Conservation (phyloP, 2,888 invertebrate genomes). For the Pegoplata infirma region DNA sequence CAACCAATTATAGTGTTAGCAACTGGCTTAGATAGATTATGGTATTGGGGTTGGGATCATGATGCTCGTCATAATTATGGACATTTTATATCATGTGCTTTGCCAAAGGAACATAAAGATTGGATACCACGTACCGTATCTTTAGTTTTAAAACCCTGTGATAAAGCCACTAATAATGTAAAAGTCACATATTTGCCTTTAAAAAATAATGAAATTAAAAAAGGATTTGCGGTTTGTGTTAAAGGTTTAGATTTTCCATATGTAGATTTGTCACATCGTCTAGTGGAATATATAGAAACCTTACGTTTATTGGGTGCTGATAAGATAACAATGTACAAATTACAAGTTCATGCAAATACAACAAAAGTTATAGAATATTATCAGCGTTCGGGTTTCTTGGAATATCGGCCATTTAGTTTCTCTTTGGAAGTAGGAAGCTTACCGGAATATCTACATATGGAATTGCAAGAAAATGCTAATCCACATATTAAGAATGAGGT, state of each 20-base stretch:
- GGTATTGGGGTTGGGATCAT: conserved; percentile 94
- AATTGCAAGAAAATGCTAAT: conserved; percentile 90
- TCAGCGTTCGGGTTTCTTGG: conserved; percentile 80
- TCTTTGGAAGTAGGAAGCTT: conserved; percentile 92
- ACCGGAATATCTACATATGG: conserved; percentile 91
- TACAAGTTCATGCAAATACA: too few species aligned
- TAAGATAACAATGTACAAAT: conserved; percentile 92
- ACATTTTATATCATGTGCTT: conserved; percentile 90
- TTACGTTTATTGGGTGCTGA: conserved; percentile 90
- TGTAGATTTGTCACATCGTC: conserved; percentile 88
- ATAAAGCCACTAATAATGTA: too few species aligned
- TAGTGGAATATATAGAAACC: conserved; percentile 96
- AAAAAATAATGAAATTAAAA: conserved; percentile 74
- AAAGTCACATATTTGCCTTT: conserved; percentile 82
- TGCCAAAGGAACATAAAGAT: too few species aligned
- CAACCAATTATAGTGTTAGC: conserved; percentile 87
- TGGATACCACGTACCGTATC: too few species aligned
- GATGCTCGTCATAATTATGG: conserved; percentile 91
- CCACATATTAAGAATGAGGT: conserved; percentile 88
- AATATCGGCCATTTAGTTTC: too few species aligned
- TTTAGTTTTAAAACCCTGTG: too few species aligned
- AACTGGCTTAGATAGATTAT: conserved; percentile 92
- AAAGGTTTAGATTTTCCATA: too few species aligned
- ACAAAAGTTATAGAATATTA: conserved; percentile 85
- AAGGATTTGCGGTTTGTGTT: too few species aligned